These are phyloP conservation scores for Myotis lucifugus DNA, from an alignment of 2,113 vertebrate species.

Conservation along the genomic window DNA sequence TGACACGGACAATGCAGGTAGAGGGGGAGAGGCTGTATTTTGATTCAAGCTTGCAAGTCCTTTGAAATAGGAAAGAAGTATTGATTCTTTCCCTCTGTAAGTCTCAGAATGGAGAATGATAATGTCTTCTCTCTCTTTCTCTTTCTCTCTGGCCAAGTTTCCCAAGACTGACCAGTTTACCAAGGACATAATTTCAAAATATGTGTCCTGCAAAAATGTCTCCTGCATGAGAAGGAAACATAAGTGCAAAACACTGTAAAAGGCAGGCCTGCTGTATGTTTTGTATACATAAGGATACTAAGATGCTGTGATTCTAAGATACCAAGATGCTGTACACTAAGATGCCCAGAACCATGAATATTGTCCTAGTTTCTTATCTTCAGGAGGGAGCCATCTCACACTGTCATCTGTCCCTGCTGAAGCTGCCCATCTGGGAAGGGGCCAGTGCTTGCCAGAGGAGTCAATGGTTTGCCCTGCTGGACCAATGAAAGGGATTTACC, in stretches of 20 bases:
- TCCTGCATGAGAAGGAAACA: background rate
- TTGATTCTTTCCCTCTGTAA: background rate
- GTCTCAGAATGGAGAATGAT: background rate
- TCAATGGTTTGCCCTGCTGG: background rate
- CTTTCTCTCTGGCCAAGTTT: background rate
- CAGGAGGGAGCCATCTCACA: background rate
- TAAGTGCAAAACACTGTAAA: background rate
- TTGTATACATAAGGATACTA: accelerated
- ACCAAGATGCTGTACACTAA: background rate
- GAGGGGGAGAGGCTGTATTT: background rate
- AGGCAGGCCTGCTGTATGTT: background rate
- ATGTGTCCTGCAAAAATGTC: background rate
- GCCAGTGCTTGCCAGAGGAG: background rate
- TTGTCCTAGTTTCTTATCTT: background rate
- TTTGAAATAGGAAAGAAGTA: slow-evolving; percentile 40
- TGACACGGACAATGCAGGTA: background rate
- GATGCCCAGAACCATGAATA: no score
- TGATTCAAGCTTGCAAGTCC: background rate
- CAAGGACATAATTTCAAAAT: background rate
- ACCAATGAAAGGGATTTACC: background rate
- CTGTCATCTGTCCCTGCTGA: background rate
- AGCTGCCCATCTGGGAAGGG: background rate
- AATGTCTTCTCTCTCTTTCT: background rate
- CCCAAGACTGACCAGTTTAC: background rate
- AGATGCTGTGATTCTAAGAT: background rate